A percentile compares a stretch with the other conserved stretches of the same genome.
These are phyloP conservation scores for Dipodomys stephensi DNA, from an alignment of 2,113 vertebrate species.

Conservation along the genomic window DNA sequence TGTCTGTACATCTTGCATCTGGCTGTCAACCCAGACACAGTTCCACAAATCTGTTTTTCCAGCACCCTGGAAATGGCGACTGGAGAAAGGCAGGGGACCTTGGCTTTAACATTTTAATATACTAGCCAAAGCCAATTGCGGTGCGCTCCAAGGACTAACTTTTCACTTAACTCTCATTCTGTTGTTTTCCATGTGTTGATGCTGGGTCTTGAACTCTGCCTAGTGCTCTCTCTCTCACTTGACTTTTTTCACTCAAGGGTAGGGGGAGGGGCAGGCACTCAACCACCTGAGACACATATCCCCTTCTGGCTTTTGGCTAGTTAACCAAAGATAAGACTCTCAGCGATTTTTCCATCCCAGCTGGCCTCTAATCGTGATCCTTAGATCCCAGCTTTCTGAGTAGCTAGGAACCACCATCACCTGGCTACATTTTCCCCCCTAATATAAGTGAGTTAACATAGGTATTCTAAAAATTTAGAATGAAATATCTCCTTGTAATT, in stretches of 20 bases:
- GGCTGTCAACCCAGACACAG: background rate
- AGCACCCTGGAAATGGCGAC: background rate
- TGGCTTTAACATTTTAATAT: background rate
- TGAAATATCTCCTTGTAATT: background rate
- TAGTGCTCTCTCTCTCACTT: background rate
- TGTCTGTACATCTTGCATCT: background rate
- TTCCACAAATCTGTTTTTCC: background rate
- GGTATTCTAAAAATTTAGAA: background rate
- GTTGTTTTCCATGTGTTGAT: background rate
- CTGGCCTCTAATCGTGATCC: no score
- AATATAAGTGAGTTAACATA: background rate
- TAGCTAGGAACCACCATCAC: no score
- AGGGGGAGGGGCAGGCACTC: no score
- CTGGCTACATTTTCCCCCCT: no score
- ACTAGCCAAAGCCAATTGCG: background rate
- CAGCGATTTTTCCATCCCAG: no score
- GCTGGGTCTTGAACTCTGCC: background rate
- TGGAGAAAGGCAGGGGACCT: background rate
- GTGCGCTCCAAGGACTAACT: fast-evolving
- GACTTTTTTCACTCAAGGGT: no score
- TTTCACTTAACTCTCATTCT: background rate
- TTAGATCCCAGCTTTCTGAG: no score
- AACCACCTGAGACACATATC: no score
- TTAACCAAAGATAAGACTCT: no score
- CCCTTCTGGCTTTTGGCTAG: no score